Base-by-base conservation (phyloP, 2,888 invertebrate species). In the Dolichopus griseipennis region DNA sequence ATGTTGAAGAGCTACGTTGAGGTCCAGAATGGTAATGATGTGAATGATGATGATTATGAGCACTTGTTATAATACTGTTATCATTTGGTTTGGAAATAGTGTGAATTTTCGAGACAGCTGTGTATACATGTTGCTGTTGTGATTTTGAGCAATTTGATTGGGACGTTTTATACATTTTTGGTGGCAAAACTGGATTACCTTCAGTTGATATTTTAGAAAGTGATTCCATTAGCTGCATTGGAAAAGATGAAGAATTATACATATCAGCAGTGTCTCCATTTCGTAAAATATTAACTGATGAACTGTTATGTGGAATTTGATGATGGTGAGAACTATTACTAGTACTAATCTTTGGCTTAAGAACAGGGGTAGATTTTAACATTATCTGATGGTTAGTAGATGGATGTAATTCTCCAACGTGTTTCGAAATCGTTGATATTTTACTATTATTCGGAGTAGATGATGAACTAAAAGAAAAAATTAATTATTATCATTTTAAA, bases 381-480 rank as follows among this genome's bases (percentile, higher is more conserved):
- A 64, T 10, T 70, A 69, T 61, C 34, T 67, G n/a, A 43, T 20
- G 21, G n/a, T 67, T 18, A 63, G 64, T 64, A 66, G 71, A 66
- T 12, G 67, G 68, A 61, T 70, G 69, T n/a, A 68, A 66, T 43
- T 80, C 78, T 65, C 78, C 79, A 27, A 81, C 78, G 68, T 79
- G 81, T 66, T 79, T 80, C 3, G 81, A 81, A 68, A 81, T 81
- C 33, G 81, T 81, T 2, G 80, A 74, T 65, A 81, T 81, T 72
- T 81, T 81, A 1, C 76, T 72, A 65, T 79, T 78, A 70, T 79
- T 75, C 15, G 52, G 52, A 52, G 52, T 52, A 18, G 52, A 52
- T 43, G 43, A 15, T 52, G 52, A 52, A n/a, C 52, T 52, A 18
- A 52, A 52, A 52, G 22, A 74, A 74, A 67, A 77, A 78, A 27